Evolutionary conservation across 2,797 vertebrate genomes (phyloP).

Genomic region (Cossypha polioptera): DNA sequence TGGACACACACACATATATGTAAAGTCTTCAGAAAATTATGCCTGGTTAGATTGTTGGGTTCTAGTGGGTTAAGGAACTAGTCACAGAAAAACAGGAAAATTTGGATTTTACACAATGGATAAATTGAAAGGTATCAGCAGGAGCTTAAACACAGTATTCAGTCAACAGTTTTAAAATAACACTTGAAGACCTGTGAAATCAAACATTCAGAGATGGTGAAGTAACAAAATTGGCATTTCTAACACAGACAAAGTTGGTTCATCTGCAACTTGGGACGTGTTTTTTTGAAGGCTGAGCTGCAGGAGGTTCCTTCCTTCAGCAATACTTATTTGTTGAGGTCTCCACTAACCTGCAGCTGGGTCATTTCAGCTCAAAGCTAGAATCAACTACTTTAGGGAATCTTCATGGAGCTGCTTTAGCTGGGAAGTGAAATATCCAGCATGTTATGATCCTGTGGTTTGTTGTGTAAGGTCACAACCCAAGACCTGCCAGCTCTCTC

Average conservation of each 20-base stretch:
- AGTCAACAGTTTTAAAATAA: neutral
- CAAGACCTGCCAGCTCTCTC: neutral
- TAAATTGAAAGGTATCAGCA: neutral
- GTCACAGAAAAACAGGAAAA: neutral
- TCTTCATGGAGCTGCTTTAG: neutral
- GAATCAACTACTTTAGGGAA: neutral
- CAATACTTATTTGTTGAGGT: neutral
- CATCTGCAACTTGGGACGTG: rapidly evolving
- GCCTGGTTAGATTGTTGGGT: neutral
- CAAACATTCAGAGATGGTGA: neutral
- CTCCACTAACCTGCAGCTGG: neutral
- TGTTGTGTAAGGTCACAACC: neutral
- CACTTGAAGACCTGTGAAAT: neutral
- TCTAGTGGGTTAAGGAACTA: neutral
- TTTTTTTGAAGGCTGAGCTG: neutral
- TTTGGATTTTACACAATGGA: neutral
- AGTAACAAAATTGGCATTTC: neutral
- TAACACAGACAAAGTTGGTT: neutral
- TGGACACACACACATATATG: rapidly evolving
- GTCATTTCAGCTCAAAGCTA: neutral
- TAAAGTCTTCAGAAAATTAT: neutral
- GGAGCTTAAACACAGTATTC: neutral
- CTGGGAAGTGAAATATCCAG: neutral
- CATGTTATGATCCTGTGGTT: rapidly evolving
- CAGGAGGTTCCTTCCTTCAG: neutral